These are phyloP conservation scores for Coptotermes formosanus DNA, from an alignment of 1,140 invertebrate genomes.

Conservation along the genomic window DNA sequence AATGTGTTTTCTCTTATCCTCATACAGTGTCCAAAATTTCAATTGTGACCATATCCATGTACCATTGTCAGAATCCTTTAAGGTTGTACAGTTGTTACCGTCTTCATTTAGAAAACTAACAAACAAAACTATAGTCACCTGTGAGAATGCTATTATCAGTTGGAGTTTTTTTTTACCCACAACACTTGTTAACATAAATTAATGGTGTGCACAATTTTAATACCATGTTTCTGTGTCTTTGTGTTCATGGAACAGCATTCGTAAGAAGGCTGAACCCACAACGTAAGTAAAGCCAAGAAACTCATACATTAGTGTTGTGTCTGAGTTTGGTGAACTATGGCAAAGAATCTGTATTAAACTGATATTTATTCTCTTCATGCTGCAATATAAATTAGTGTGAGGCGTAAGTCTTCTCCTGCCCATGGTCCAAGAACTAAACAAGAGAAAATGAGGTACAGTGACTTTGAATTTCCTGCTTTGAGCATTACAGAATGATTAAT, in stretches of 20 bases:
- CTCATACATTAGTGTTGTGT: background rate
- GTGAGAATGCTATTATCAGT: too few species aligned
- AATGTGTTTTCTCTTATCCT: too few species aligned
- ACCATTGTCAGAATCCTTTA: too few species aligned
- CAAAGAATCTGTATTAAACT: background rate
- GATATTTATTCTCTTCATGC: conserved; percentile 43
- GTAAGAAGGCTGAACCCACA: conserved; percentile 54
- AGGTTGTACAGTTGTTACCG: too few species aligned
- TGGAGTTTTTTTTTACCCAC: too few species aligned
- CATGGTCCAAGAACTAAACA: conserved; percentile 47
- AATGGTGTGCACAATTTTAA: conserved; percentile 37
- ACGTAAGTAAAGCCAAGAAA: conserved; percentile 51
- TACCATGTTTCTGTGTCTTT: conserved; percentile 20
- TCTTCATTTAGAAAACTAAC: too few species aligned
- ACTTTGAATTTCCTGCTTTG: background rate
- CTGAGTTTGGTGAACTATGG: background rate
- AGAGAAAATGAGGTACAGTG: background rate
- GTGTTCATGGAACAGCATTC: conserved; percentile 41
- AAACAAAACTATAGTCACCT: too few species aligned
- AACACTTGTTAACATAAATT: too few species aligned
- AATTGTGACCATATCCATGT: too few species aligned
- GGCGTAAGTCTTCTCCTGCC: conserved; percentile 67
- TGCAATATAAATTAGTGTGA: conserved; percentile 56
- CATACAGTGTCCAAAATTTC: too few species aligned
- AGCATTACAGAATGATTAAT: background rate